Evolutionary conservation across 2,113 vertebrate species (phyloP).

Genomic region (Sturnira hondurensis): DNA sequence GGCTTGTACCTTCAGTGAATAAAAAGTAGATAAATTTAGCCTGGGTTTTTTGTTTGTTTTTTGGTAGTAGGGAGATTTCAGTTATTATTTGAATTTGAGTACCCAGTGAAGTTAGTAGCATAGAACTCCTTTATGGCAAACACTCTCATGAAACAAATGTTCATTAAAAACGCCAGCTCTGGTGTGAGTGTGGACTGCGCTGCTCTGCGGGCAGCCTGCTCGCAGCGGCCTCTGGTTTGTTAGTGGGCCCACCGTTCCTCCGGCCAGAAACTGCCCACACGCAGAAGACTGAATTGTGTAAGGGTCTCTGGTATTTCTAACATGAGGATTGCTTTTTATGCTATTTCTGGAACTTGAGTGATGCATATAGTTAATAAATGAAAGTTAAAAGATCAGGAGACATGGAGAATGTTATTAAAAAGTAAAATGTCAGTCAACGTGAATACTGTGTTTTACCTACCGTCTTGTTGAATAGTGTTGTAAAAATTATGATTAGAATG

Average conservation of each 20-base stretch:
- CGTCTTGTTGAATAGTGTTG: not conserved
- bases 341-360: not conserved
- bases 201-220: not conserved
- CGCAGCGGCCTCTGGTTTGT: not conserved
- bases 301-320: not conserved
- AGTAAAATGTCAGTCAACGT: not conserved
- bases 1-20: not conserved
- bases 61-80: not conserved
- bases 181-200: not conserved
- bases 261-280: not conserved
- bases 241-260: not conserved
- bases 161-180: slow-evolving; percentile 20
- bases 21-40: not conserved
- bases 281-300: not conserved
- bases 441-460: not conserved
- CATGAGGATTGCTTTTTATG: not conserved
- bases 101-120: not conserved
- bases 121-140: not conserved
- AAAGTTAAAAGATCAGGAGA: not conserved
- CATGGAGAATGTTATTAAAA: not conserved
- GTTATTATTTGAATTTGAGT: not conserved
- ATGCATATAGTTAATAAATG: not conserved
- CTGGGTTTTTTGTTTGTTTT: not conserved
- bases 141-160: not conserved
- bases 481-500: not conserved